Conservation (phyloP, 2,888 invertebrate genomes). For the Ditylenchus weischeri region DNA sequence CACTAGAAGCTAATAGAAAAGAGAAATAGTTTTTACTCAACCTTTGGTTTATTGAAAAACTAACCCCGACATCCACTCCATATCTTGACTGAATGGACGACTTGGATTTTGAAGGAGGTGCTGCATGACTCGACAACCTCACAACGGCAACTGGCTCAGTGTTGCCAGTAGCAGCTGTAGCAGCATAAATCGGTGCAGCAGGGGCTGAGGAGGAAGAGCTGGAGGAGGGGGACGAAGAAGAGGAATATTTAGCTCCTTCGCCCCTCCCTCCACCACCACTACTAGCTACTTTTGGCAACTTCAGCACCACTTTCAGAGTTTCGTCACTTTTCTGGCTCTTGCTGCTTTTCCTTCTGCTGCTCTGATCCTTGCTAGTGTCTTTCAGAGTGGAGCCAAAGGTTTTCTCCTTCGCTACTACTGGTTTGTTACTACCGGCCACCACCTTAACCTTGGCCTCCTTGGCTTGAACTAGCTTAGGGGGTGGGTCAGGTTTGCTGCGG, state of each 20-base stretch:
- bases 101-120: slow-evolving; percentile 27
- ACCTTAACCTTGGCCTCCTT: no score
- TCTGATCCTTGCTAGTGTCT: not conserved
- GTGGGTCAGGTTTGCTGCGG: not conserved
- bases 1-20: no score
- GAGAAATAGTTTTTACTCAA: no score
- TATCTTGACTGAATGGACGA: slow-evolving; percentile 1
- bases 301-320: slow-evolving; percentile 19
- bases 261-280: not conserved
- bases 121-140: slow-evolving; percentile 23
- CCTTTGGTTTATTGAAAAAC: no score
- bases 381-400: not conserved
- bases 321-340: slow-evolving; percentile 6
- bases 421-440: not conserved
- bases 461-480: not conserved
- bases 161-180: not conserved
- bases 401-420: not conserved
- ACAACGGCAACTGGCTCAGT: slow-evolving; percentile 20
- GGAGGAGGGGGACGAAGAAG: slow-evolving; percentile 28
- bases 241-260: slow-evolving; percentile 14
- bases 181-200: slow-evolving; percentile 13
- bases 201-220: slow-evolving; percentile 13
- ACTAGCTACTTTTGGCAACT: slow-evolving; percentile 11
- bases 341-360: no score
- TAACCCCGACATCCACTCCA: slow-evolving; percentile 10